Evolutionary conservation across 2,888 invertebrate species (phyloP).

Genomic region (Willowsia nigromaculata): DNA sequence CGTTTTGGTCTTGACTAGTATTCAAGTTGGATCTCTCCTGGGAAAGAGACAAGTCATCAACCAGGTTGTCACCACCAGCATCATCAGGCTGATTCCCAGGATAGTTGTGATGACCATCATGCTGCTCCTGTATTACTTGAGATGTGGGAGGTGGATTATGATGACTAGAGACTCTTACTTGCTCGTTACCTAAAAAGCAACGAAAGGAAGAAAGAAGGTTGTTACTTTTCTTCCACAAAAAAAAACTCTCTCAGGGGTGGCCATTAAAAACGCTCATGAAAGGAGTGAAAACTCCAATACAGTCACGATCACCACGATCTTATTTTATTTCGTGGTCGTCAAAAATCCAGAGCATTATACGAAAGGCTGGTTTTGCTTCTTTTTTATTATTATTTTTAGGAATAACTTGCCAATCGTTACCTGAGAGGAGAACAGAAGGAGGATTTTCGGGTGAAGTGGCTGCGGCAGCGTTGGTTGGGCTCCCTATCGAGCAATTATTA

Average conservation of each 20-base stretch:
- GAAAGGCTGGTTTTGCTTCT: not conserved
- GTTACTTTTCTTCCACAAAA: not conserved
- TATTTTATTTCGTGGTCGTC: not conserved
- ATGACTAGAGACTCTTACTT: not conserved
- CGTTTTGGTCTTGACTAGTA: not conserved
- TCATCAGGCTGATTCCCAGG: not conserved
- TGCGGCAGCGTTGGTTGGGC: not conserved
- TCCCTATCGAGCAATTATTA: slow-evolving; percentile 56
- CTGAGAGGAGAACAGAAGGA: slow-evolving; percentile 3
- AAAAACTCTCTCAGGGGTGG: slow-evolving; percentile 17
- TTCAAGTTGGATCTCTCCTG: slow-evolving; percentile 22
- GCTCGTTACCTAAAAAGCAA: slow-evolving; percentile 23
- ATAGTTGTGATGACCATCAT: slow-evolving; percentile 9
- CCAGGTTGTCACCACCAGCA: not conserved
- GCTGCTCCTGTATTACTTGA: not conserved
- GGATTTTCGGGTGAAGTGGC: not conserved
- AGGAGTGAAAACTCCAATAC: not conserved
- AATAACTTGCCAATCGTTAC: slow-evolving; percentile 53
- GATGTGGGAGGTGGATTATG: not conserved
- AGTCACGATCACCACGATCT: slow-evolving; percentile 10
- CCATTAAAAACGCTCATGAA: slow-evolving; percentile 6
- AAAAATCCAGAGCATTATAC: not conserved
- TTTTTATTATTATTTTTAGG: slow-evolving; percentile 3
- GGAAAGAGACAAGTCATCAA: slow-evolving; percentile 23
- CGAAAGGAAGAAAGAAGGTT: not conserved